These are phyloP conservation scores for Tokudaia muenninki DNA, from an alignment of 2,797 vertebrate species.

Conservation along the genomic window DNA sequence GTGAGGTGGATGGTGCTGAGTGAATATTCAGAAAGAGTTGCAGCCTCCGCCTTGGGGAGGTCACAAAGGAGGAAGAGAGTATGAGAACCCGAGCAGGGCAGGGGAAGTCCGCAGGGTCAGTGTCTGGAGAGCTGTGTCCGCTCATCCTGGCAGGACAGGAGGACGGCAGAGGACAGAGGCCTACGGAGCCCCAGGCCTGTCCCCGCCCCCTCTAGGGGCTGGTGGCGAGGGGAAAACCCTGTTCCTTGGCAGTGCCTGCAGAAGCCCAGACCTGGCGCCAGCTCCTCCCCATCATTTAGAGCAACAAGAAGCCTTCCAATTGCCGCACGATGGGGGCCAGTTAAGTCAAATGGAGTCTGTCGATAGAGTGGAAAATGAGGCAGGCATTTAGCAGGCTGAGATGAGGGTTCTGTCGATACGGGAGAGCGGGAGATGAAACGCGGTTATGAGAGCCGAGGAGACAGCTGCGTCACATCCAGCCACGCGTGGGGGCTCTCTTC, in stretches of 20 bases:
- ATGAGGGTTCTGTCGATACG: constrained; percentile 64
- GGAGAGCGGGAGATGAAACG: constrained; percentile 50
- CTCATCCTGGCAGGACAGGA: not conserved
- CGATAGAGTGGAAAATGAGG: constrained; percentile 82
- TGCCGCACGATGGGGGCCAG: constrained; percentile 73
- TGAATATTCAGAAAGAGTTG: not conserved
- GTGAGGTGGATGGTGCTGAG: not conserved
- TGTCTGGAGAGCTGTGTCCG: not conserved
- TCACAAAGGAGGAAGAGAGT: not conserved
- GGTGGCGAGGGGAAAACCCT: not conserved
- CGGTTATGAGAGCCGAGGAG: not conserved
- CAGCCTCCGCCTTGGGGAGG: not conserved
- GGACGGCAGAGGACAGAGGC: too few relatives aligned
- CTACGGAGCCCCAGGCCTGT: not conserved
- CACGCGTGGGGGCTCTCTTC: not conserved
- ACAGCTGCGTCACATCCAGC: fast-evolving
- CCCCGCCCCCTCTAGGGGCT: not conserved
- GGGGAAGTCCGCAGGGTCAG: not conserved
- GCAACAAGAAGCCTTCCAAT: constrained; percentile 60
- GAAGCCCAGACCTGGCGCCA: fast-evolving
- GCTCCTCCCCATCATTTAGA: constrained; percentile 60
- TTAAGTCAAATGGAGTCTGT: constrained; percentile 77
- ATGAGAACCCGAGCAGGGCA: not conserved
- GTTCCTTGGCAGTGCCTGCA: not conserved
- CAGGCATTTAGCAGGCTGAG: constrained; percentile 70